These are phyloP conservation scores for Stenurella melanura DNA, from an alignment of 2,888 invertebrate genomes.

Conservation along the genomic window DNA sequence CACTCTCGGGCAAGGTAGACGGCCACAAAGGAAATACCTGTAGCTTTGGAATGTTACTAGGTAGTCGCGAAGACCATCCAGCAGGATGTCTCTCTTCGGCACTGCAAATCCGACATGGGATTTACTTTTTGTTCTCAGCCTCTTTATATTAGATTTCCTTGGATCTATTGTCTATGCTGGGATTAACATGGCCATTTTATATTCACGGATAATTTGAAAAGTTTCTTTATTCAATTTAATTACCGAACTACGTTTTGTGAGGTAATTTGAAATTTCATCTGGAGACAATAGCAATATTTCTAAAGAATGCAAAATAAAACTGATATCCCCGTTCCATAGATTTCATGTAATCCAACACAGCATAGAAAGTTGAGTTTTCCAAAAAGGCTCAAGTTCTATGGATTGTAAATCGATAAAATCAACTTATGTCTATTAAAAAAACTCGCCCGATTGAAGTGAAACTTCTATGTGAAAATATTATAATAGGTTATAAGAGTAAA, in stretches of 20 bases:
- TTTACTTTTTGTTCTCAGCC: slow-evolving; percentile 13
- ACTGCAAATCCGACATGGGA: slow-evolving; percentile 21
- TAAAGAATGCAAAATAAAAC: no score
- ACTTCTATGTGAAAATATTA: no score
- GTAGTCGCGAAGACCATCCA: slow-evolving; percentile 29
- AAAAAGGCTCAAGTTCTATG: no score
- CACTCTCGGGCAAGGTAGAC: slow-evolving; percentile 42
- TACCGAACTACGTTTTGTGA: not conserved
- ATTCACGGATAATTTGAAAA: slow-evolving; percentile 10
- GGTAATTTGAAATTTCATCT: not conserved
- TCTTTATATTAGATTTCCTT: slow-evolving; percentile 26
- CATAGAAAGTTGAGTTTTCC: no score
- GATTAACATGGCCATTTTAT: slow-evolving; percentile 17
- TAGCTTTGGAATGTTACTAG: slow-evolving; percentile 63
- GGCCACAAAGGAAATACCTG: slow-evolving; percentile 67
- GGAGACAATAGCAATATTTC: not conserved
- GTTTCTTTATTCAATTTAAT: slow-evolving; percentile 2
- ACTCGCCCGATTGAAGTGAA: no score
- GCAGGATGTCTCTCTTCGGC: slow-evolving; percentile 15
- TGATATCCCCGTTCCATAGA: no score
- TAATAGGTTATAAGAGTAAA: no score
- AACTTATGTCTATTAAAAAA: no score
- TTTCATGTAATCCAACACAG: no score
- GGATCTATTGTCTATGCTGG: slow-evolving; percentile 6
- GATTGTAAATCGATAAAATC: no score